Evolutionary conservation across 1,140 invertebrate species (phyloP).

Genomic region (Pogonognathellus flavescens): DNA sequence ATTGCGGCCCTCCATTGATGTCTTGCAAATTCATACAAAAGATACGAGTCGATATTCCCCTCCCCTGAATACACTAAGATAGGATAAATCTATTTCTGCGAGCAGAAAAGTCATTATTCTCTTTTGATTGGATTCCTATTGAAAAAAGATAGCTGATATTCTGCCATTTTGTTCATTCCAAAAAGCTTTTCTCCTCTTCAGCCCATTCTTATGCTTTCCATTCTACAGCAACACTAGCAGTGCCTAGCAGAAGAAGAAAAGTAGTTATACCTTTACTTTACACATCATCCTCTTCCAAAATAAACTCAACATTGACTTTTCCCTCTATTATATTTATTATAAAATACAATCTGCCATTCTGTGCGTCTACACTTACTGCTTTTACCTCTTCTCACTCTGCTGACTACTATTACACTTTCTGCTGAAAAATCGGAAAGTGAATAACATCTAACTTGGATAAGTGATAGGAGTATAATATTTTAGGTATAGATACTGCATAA

Average conservation of each 20-base stretch:
- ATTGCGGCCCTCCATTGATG: conserved; percentile 43
- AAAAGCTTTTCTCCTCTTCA: conserved; percentile 48
- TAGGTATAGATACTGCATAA: too few relatives aligned
- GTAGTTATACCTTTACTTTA: neutral
- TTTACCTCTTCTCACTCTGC: neutral
- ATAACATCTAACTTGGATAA: too few relatives aligned
- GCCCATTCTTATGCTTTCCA: conserved; percentile 32
- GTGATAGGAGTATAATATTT: too few relatives aligned
- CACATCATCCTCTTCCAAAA: too few relatives aligned
- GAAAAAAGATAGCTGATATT: conserved; percentile 55
- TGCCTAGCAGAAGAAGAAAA: neutral
- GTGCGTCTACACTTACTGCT: too few relatives aligned
- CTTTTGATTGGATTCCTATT: conserved; percentile 53
- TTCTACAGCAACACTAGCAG: conserved; percentile 30
- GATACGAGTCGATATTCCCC: conserved; percentile 45
- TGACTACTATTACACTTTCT: neutral
- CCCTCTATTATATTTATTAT: too few relatives aligned
- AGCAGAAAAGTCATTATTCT: conserved; percentile 53
- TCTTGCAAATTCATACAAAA: conserved; percentile 46
- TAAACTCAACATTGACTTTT: too few relatives aligned
- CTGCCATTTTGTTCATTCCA: conserved; percentile 52
- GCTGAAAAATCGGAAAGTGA: neutral
- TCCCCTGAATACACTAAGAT: conserved; percentile 48
- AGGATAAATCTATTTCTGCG: conserved; percentile 50
- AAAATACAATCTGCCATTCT: too few relatives aligned